Percentiles rank a stretch among this genome's conserved stretches.
phyloP scores from a whole-genome alignment of 2,113 vertebrate species.

The Naja naja region DNA sequence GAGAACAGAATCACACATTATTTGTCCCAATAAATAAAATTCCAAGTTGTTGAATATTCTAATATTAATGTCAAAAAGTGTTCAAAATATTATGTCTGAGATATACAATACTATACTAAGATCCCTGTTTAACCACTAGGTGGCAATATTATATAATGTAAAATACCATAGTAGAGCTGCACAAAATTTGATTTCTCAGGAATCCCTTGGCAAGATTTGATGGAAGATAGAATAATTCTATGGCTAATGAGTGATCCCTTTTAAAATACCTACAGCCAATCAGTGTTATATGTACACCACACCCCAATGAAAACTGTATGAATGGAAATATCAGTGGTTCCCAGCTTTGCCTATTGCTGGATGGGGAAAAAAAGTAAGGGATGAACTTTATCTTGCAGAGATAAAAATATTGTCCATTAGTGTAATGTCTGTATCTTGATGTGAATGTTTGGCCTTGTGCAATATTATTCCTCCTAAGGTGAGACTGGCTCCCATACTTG shows the following conservation, averaged over 20 bases:
- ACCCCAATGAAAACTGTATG: neutral
- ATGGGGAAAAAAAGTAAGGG: neutral
- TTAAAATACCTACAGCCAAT: neutral
- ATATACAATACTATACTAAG: neutral
- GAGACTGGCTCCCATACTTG: neutral
- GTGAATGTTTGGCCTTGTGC: neutral
- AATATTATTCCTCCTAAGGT: neutral
- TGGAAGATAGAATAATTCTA: neutral
- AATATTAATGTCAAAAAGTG: neutral
- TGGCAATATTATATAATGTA: constrained; percentile 48
- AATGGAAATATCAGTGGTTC: neutral
- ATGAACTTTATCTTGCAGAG: neutral
- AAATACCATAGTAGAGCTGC: neutral
- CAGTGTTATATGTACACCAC: neutral
- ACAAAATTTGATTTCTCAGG: neutral
- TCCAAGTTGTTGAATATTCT: neutral
- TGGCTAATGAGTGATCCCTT: neutral
- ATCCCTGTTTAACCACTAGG: constrained; percentile 46
- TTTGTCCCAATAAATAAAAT: neutral
- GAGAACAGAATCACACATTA: neutral
- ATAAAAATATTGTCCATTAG: neutral
- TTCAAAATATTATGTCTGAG: neutral
- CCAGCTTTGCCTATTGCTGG: neutral
- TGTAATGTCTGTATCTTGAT: neutral
- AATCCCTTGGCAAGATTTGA: neutral